These are phyloP conservation scores for Tiaroga cobitis DNA, from an alignment of 2,797 vertebrate genomes.

Conservation along the genomic window DNA sequence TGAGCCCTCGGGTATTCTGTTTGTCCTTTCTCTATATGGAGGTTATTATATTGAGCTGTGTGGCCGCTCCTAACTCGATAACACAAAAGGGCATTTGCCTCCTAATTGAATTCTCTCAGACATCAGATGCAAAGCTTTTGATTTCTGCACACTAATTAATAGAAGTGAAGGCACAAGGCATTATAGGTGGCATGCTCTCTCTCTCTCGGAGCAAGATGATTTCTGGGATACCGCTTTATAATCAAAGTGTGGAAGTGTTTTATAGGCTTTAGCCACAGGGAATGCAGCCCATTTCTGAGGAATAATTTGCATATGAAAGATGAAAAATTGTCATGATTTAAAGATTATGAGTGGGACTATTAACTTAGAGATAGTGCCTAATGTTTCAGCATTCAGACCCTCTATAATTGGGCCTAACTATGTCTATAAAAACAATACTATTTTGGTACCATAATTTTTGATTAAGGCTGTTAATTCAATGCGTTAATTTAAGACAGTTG, in stretches of 20 bases:
- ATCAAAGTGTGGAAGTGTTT: slow-evolving; percentile 61
- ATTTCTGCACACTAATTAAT: slow-evolving; percentile 62
- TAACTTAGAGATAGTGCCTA: slow-evolving; percentile 9
- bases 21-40: slow-evolving; percentile 49
- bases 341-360: slow-evolving; percentile 43
- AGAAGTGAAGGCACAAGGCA: slow-evolving; percentile 35
- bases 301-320: slow-evolving; percentile 51
- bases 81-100: slow-evolving; percentile 56
- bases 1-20: slow-evolving; percentile 45
- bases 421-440: background rate
- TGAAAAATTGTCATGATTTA: slow-evolving; percentile 43
- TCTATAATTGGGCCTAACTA: slow-evolving; percentile 3
- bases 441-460: background rate
- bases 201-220: slow-evolving; percentile 9
- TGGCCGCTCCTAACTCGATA: slow-evolving; percentile 51
- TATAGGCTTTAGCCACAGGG: slow-evolving; percentile 38
- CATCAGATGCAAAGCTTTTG: slow-evolving; percentile 60
- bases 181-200: slow-evolving; percentile 6
- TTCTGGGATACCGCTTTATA: slow-evolving; percentile 66
- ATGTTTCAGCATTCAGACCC: slow-evolving; percentile 2
- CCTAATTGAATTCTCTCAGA: slow-evolving; percentile 59
- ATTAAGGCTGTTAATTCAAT: background rate
- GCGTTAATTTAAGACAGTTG: background rate
- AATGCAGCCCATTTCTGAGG: slow-evolving; percentile 33
- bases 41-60: slow-evolving; percentile 48